Evolutionary conservation across 1,140 invertebrate species (phyloP), one percentile per base, ranked within the genome.

Genomic region (Magallana angulata): DNA sequence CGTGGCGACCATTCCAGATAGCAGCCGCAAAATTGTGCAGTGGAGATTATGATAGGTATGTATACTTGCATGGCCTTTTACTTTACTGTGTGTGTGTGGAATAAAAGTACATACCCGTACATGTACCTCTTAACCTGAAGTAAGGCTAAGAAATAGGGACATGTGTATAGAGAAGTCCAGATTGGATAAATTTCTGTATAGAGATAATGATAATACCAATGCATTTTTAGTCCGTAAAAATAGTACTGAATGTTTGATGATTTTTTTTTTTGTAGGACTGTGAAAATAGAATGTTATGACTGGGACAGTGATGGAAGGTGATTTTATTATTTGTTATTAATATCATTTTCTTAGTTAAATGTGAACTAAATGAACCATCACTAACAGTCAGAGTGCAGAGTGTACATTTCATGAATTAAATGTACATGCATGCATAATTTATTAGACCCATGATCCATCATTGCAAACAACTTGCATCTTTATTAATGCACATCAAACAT

Each of bases 1-100:
- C 93, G 14, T 96, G 96, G 96, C 94, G 94, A 90, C 93, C 95
- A 59, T 96, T 96, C 90, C 93, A 93, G 16, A 94, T 96, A n/a
- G 92, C 95, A 60, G 92, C 96, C 1, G 92, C 95, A 59, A 93
- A 94, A 9, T 91, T 97, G n/a, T 96, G 96, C 91, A 96, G 96
- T 93, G 96, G 96, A 18, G 96, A 97, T 92, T 94, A 95, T 90
- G 95, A 96, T 76, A 94, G 96, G 89, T 94, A 89, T 57, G 89
- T 7, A 7, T 64, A 7, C 62, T 3, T 64, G 62, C 18, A 64
- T 64, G 14, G 14, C 36, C 36, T 4, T 48, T 48, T 48, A 48
- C 36, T 48, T 48, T 48, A 48, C 5, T 48, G 36, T 48, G 36
- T 48, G 36, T 48, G 36, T 48, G 36, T 64, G 18, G 62, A 64